Evolutionary conservation across 2,888 invertebrate genomes (phyloP).

Genomic region (Sabatieria punctata): DNA sequence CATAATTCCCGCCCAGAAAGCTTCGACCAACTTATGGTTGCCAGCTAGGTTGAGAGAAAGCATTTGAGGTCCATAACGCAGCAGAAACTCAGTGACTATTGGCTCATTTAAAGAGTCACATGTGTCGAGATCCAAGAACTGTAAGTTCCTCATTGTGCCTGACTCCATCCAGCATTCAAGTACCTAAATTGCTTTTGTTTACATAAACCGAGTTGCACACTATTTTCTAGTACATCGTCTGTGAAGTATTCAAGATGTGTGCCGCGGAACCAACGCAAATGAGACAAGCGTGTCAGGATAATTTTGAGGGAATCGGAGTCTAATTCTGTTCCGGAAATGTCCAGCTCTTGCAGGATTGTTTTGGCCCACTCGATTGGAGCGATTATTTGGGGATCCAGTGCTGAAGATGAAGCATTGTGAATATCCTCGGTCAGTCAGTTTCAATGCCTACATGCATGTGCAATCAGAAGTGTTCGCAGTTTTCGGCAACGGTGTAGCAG

Average conservation of each 20-base stretch:
- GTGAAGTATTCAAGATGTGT: constrained; percentile 95
- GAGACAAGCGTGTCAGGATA: constrained; percentile 71
- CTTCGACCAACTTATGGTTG: constrained; percentile 30
- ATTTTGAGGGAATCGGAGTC: constrained; percentile 80
- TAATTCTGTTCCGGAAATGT: constrained; percentile 89
- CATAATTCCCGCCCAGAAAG: background rate
- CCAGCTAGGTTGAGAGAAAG: constrained; percentile 64
- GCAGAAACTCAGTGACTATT: constrained; percentile 72
- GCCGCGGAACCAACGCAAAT: constrained; percentile 70
- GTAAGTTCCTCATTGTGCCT: constrained; percentile 54
- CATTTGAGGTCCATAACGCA: constrained; percentile 69
- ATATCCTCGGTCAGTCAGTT: no score
- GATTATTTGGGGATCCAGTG: no score
- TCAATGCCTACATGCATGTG: constrained; percentile 72
- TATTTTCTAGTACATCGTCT: constrained; percentile 69
- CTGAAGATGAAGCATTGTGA: no score
- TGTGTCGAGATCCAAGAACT: constrained; percentile 76
- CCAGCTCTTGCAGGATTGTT: constrained; percentile 69
- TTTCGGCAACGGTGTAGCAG: constrained; percentile 80
- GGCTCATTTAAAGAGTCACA: constrained; percentile 90
- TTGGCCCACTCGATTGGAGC: no score
- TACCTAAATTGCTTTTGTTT: no score
- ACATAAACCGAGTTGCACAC: no score
- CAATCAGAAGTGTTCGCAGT: constrained; percentile 76
- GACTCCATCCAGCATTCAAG: constrained; percentile 74